These are phyloP conservation scores for Lophius piscatorius DNA, from an alignment of 2,113 vertebrate species.

Conservation along the genomic window DNA sequence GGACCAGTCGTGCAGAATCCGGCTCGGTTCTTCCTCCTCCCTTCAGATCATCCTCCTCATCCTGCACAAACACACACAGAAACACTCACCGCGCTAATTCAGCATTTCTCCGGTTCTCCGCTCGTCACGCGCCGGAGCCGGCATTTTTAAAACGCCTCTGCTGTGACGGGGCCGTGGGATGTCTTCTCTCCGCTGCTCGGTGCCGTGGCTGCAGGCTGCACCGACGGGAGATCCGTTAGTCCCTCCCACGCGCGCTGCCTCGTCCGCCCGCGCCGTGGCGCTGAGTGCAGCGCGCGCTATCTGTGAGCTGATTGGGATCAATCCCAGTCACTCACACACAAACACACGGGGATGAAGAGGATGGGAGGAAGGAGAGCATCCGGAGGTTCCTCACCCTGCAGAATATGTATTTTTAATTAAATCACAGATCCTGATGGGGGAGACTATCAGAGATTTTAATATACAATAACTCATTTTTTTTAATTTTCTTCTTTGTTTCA, in stretches of 20 bases:
- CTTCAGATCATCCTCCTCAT: neutral
- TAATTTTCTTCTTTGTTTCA: too few relatives aligned
- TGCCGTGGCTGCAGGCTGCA: slow-evolving; percentile 47
- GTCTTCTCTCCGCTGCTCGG: slow-evolving; percentile 19
- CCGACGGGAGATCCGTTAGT: slow-evolving; percentile 57
- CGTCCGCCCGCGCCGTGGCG: slow-evolving; percentile 53
- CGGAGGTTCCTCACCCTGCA: too few relatives aligned
- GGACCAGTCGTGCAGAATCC: slow-evolving; percentile 43
- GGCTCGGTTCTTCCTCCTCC: slow-evolving; percentile 21
- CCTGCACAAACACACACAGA: slow-evolving; percentile 4
- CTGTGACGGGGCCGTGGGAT: slow-evolving; percentile 24
- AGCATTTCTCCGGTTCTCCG: slow-evolving; percentile 31
- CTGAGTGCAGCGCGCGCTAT: slow-evolving; percentile 71
- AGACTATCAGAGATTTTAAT: too few relatives aligned
- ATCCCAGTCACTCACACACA: slow-evolving; percentile 43
- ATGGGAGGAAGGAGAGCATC: too few relatives aligned
- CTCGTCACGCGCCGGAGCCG: slow-evolving; percentile 1
- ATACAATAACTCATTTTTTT: too few relatives aligned
- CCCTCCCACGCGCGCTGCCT: slow-evolving; percentile 71
- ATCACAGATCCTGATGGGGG: too few relatives aligned
- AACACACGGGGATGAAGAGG: too few relatives aligned
- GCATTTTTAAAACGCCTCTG: slow-evolving; percentile 30
- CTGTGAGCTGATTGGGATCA: slow-evolving; percentile 66
- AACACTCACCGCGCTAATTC: slow-evolving; percentile 63
- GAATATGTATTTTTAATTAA: too few relatives aligned